Evolutionary conservation across 1,140 invertebrate genomes (phyloP).

Genomic region (Calliphora vicina): DNA sequence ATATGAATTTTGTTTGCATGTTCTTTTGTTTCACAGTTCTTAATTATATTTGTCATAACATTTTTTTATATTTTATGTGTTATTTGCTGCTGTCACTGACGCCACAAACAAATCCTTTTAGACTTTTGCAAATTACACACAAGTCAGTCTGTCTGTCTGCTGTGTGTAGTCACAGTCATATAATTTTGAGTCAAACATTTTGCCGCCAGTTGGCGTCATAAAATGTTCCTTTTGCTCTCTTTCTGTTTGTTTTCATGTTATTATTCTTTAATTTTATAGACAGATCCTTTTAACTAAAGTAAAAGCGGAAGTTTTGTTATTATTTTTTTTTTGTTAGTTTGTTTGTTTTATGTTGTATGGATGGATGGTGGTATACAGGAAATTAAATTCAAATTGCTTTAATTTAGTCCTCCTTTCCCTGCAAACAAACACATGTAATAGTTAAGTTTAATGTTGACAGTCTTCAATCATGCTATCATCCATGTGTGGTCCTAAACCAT

Average conservation of each 20-base stretch:
- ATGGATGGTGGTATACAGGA: not conserved
- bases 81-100: not conserved
- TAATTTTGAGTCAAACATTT: not conserved
- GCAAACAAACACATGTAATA: not conserved
- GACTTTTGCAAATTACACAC: not conserved
- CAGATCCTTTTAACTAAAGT: not conserved
- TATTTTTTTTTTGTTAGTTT: not conserved
- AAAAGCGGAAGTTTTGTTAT: not conserved
- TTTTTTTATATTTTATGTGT: not conserved
- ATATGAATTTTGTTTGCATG: not conserved
- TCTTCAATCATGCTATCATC: not conserved
- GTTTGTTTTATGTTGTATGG: not conserved
- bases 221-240: not conserved
- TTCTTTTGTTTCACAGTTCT: not conserved
- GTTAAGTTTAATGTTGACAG: not conserved
- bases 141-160: not conserved
- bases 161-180: not conserved
- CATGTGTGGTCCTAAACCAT: too few species aligned
- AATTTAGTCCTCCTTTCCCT: too few species aligned
- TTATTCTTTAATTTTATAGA: not conserved
- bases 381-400: constrained; percentile 2
- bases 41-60: not conserved
- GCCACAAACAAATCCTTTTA: not conserved
- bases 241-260: not conserved
- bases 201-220: not conserved